Conservation (phyloP, 2,797 vertebrate genomes). For the Taeniopygia guttata region DNA sequence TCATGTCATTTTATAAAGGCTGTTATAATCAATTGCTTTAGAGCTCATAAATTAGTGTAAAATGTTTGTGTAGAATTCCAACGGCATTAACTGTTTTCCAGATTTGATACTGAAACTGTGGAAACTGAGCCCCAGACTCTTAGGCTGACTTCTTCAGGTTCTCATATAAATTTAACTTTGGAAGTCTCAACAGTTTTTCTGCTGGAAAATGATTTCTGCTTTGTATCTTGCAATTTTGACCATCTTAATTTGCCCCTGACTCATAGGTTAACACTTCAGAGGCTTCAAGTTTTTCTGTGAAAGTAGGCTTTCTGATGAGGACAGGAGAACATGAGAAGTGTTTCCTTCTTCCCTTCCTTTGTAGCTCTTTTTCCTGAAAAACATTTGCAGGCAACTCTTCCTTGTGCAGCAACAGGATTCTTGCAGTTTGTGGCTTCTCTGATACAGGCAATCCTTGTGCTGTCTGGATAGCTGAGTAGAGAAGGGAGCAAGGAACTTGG, state of each 20-base stretch:
- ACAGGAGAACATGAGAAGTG: not conserved
- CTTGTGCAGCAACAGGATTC: not conserved
- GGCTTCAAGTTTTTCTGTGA: not conserved
- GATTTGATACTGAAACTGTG: not conserved
- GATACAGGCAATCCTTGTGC: not conserved
- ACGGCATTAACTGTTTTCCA: not conserved
- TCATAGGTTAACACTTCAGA: not conserved
- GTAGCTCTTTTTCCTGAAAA: not conserved
- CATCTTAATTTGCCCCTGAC: not conserved
- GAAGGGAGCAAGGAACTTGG: not conserved
- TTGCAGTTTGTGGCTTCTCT: not conserved
- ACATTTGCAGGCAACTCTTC: not conserved
- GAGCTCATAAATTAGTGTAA: not conserved
- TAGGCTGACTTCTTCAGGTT: not conserved
- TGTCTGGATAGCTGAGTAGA: not conserved
- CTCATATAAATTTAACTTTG: not conserved
- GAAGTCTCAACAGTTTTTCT: not conserved
- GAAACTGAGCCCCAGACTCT: not conserved
- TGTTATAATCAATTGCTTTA: not conserved
- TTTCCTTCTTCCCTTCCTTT: not conserved
- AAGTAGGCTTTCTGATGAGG: not conserved
- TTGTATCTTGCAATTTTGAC: not conserved
- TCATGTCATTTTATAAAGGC: not conserved
- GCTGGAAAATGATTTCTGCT: not conserved
- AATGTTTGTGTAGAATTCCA: not conserved